Conservation (phyloP, 2,888 invertebrate genomes). For the Phasia obesa region DNA sequence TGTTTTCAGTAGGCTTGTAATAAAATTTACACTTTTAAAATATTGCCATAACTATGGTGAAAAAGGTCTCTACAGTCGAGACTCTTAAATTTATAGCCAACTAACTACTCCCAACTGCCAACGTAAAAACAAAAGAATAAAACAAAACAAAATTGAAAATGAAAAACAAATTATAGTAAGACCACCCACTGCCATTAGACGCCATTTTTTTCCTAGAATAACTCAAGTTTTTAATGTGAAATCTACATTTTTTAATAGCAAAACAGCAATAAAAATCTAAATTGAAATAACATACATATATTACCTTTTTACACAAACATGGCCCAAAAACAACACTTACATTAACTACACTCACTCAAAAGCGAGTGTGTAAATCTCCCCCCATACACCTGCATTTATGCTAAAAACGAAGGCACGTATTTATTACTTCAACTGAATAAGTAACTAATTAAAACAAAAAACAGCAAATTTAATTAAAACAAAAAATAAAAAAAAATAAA, state of each 20-base stretch:
- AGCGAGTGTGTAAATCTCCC: neutral
- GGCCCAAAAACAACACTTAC: neutral
- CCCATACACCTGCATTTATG: constrained; percentile 15
- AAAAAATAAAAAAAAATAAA: constrained; percentile 21
- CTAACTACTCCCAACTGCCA: too few relatives aligned
- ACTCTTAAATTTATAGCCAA: constrained; percentile 14
- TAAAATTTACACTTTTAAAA: constrained; percentile 60
- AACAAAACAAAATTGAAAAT: neutral
- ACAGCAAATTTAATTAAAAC: constrained; percentile 28
- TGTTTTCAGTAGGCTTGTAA: constrained; percentile 12
- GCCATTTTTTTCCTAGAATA: constrained; percentile 69
- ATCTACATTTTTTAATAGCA: constrained; percentile 57
- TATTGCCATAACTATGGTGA: constrained; percentile 23
- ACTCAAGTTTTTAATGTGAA: constrained; percentile 56
- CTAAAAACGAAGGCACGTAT: constrained; percentile 59
- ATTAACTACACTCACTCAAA: neutral
- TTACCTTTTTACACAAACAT: neutral
- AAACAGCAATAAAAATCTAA: constrained; percentile 48
- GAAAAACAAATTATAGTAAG: constrained; percentile 50
- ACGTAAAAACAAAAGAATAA: neutral
- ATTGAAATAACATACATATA: constrained; percentile 21
- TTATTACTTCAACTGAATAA: constrained; percentile 63
- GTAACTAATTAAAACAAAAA: constrained; percentile 59
- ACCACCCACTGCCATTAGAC: constrained; percentile 69
- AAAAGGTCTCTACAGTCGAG: constrained; percentile 15